Conservation (phyloP, 2,113 vertebrate species). For the Melanotaenia duboulayi region DNA sequence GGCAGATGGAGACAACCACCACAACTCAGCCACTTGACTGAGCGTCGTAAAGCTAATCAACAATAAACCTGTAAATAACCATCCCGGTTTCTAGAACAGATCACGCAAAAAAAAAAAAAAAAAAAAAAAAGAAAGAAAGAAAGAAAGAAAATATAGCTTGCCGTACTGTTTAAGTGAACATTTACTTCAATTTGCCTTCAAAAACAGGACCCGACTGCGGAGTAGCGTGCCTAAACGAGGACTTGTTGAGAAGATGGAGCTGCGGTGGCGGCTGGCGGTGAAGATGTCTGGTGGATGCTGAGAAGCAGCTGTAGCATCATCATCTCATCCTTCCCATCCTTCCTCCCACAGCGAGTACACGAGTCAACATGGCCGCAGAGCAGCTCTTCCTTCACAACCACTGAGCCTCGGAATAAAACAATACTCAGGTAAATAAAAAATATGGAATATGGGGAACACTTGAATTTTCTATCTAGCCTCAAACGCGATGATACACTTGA, state of each 20-base stretch:
- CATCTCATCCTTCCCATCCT: conserved; percentile 20
- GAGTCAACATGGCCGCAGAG: conserved; percentile 72
- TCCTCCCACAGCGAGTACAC: conserved; percentile 32
- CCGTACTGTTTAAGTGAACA: background rate
- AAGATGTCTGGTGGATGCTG: conserved; percentile 42
- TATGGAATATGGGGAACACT: background rate
- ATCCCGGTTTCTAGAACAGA: background rate
- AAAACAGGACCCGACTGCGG: background rate
- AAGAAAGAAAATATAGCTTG: too few species aligned
- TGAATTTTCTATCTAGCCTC: background rate
- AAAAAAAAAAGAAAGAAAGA: background rate
- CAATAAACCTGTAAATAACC: conserved; percentile 21
- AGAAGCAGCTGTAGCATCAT: conserved; percentile 16
- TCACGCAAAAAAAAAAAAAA: background rate
- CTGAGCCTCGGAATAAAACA: conserved; percentile 14
- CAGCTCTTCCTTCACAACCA: conserved; percentile 31
- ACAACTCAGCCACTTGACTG: too few species aligned
- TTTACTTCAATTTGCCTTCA: background rate
- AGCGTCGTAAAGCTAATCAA: background rate
- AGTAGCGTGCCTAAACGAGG: background rate
- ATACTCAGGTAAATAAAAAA: conserved; percentile 28
- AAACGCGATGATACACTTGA: background rate
- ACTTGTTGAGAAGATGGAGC: conserved; percentile 59
- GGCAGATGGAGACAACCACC: conserved; percentile 43
- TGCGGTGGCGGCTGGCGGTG: conserved; percentile 8